Conservation (phyloP, 1,140 invertebrate genomes). For the Aphaenogaster ashmeadi region DNA sequence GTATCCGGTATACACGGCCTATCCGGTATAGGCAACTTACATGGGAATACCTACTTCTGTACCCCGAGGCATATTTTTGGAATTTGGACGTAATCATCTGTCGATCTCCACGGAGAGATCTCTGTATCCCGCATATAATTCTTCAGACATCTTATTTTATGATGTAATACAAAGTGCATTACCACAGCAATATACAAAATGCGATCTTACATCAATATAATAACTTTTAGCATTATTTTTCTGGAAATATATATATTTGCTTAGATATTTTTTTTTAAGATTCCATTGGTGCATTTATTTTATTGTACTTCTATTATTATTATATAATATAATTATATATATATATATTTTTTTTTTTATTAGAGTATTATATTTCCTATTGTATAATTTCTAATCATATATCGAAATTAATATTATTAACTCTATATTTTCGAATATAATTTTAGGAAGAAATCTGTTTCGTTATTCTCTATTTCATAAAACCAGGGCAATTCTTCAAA, state of each 20-base stretch:
- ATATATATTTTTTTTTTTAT: not conserved
- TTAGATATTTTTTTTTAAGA: not conserved
- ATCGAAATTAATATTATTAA: not conserved
- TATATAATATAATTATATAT: not conserved
- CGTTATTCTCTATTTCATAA: not conserved
- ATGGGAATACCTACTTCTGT: slow-evolving; percentile 47
- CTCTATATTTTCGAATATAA: not conserved
- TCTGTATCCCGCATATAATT: slow-evolving; percentile 7
- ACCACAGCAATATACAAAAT: not conserved
- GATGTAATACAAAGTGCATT: not conserved
- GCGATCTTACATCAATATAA: not conserved
- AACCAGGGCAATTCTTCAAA: not conserved
- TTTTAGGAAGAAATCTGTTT: not conserved
- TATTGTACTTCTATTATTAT: not conserved
- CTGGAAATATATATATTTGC: not conserved
- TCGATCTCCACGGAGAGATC: not conserved
- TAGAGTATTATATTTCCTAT: not conserved
- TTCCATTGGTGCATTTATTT: not conserved
- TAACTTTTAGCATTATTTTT: not conserved
- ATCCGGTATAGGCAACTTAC: slow-evolving; percentile 63
- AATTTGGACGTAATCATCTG: slow-evolving; percentile 20
- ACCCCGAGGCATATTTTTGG: slow-evolving; percentile 63
- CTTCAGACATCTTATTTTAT: not conserved
- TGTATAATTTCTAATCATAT: not conserved
- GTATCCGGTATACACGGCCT: slow-evolving; percentile 68